phyloP scores from a whole-genome alignment of 2,797 vertebrate genomes.

The Potorous gilbertii region DNA sequence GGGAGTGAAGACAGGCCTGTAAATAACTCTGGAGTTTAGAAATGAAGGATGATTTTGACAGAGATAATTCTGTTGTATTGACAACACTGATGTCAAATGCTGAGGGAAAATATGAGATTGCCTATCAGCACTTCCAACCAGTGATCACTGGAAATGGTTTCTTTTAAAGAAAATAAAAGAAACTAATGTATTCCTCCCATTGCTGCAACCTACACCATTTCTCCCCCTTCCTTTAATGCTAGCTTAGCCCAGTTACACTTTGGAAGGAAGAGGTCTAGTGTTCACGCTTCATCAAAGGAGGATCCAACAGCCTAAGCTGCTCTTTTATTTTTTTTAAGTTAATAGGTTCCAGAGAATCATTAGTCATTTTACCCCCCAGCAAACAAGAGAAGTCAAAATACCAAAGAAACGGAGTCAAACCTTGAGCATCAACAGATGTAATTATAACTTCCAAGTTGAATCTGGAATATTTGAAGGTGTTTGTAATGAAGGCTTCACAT shows the following conservation, averaged over 20 bases:
- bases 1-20: conserved; percentile 75
- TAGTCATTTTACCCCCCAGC: conserved; percentile 60
- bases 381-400: conserved; percentile 69
- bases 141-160: conserved; percentile 71
- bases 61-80: conserved; percentile 75
- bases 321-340: conserved; percentile 76
- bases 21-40: conserved; percentile 69
- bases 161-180: conserved; percentile 67
- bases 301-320: conserved; percentile 81
- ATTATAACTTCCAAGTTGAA: conserved; percentile 67
- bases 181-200: conserved; percentile 44
- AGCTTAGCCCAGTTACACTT: conserved; percentile 69
- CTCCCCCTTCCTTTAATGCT: conserved; percentile 50
- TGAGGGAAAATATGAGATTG: conserved; percentile 69
- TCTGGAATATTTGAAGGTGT: conserved; percentile 60
- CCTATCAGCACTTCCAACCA: conserved; percentile 74
- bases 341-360: conserved; percentile 81
- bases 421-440: conserved; percentile 61
- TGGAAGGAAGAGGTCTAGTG: conserved; percentile 71
- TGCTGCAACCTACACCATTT: not conserved
- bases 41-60: conserved; percentile 79
- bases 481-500: conserved; percentile 65
- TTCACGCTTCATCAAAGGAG: conserved; percentile 84
- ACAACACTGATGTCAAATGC: conserved; percentile 72
- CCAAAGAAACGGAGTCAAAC: conserved; percentile 73